phyloP scores from a whole-genome alignment of 2,888 invertebrate species.

The Cheilosia grossa region DNA sequence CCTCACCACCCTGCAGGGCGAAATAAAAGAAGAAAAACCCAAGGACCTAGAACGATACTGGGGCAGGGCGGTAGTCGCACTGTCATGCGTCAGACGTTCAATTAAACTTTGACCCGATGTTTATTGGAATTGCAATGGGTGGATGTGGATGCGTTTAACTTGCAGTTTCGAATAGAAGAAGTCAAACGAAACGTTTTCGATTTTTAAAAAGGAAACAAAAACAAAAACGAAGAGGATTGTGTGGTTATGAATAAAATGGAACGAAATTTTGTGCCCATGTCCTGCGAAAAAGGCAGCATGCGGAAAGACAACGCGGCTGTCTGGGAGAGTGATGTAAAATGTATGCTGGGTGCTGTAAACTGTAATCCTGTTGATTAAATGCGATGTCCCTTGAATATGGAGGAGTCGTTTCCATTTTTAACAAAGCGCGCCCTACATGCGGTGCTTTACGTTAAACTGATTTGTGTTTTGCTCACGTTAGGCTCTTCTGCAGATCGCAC shows the following conservation, averaged over 20 bases:
- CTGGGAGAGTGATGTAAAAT: slow-evolving; percentile 11
- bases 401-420: neutral
- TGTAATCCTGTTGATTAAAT: slow-evolving; percentile 18
- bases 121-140: slow-evolving; percentile 68
- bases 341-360: neutral
- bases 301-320: slow-evolving; percentile 9
- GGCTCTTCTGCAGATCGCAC: neutral
- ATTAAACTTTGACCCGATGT: slow-evolving; percentile 70
- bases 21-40: slow-evolving; percentile 19
- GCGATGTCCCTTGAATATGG: slow-evolving; percentile 34
- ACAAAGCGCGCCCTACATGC: slow-evolving; percentile 2
- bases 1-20: neutral
- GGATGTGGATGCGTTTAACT: slow-evolving; percentile 42
- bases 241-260: slow-evolving; percentile 51
- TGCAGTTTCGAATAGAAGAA: slow-evolving; percentile 19
- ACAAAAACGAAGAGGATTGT: slow-evolving; percentile 19
- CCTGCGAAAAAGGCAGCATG: slow-evolving; percentile 5
- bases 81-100: slow-evolving; percentile 59
- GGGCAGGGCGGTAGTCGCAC: no score
- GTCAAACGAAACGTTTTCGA: slow-evolving; percentile 14
- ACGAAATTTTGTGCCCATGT: neutral
- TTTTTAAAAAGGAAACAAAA: neutral
- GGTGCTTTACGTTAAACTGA: neutral
- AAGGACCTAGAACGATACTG: slow-evolving; percentile 23
- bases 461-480: neutral